phyloP scores from a whole-genome alignment of 1,140 invertebrate genomes.

The Cyclargus thomasi region DNA sequence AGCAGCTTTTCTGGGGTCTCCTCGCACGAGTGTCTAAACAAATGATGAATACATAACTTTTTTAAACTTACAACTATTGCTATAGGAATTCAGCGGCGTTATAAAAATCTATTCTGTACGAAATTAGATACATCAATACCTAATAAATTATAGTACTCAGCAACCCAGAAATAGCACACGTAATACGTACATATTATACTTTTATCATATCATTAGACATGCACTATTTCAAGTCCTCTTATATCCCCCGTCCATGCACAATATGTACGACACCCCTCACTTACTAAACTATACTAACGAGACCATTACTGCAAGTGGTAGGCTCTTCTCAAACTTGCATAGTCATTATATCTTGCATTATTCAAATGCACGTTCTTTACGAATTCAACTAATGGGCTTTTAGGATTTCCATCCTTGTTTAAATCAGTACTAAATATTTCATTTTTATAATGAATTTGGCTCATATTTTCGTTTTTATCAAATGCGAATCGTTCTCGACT shows the following conservation, averaged over 20 bases:
- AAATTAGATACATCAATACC: neutral
- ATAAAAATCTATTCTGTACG: neutral
- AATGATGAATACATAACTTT: constrained; percentile 6
- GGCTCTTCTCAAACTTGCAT: neutral
- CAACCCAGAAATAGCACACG: neutral
- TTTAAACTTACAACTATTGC: too few relatives aligned
- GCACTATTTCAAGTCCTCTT: neutral
- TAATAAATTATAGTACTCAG: neutral
- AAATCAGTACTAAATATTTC: too few relatives aligned
- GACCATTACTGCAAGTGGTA: neutral
- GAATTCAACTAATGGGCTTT: neutral
- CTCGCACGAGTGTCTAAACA: constrained; percentile 79
- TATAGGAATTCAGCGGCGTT: neutral
- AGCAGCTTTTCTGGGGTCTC: constrained; percentile 84
- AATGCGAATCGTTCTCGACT: too few relatives aligned
- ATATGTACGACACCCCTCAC: neutral
- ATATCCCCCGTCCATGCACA: neutral
- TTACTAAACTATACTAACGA: constrained; percentile 4
- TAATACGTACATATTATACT: constrained; percentile 9
- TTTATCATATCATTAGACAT: neutral
- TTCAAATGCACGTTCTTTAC: neutral
- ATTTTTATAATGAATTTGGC: too few relatives aligned
- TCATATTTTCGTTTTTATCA: too few relatives aligned
- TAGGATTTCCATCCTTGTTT: too few relatives aligned
- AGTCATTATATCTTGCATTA: neutral